Evolutionary conservation across 2,888 invertebrate species (phyloP).

Genomic region (Euzetes globulus): DNA sequence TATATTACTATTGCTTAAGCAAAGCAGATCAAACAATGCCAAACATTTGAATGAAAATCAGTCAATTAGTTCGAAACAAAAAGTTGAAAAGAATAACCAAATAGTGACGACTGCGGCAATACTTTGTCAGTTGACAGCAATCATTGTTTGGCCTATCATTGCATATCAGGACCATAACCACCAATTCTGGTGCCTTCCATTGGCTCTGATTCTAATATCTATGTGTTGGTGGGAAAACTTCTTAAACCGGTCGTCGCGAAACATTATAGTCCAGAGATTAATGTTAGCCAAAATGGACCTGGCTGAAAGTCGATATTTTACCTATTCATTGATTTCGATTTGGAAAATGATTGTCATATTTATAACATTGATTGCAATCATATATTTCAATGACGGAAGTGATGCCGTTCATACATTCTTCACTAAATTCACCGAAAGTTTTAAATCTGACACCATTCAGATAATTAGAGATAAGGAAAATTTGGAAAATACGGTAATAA

Average conservation of each 20-base stretch:
- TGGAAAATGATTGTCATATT: conserved; percentile 32
- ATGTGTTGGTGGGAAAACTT: conserved; percentile 34
- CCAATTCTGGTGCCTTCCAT: conserved; percentile 14
- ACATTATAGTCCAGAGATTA: background rate
- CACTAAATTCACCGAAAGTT: background rate
- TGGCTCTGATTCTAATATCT: conserved; percentile 27
- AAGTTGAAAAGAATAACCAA: background rate
- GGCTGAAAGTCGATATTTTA: conserved; percentile 29
- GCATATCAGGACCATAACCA: background rate
- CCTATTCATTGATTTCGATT: background rate
- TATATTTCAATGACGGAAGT: background rate
- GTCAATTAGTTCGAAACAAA: background rate
- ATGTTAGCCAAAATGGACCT: conserved; percentile 1
- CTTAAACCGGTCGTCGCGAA: background rate
- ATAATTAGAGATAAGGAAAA: background rate
- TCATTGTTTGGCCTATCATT: conserved; percentile 24
- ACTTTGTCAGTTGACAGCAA: background rate
- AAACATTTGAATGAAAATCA: background rate
- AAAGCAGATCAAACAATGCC: background rate
- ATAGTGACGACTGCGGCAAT: background rate
- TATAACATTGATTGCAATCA: conserved; percentile 15
- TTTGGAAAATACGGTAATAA: background rate
- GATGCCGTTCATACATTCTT: background rate
- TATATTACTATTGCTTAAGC: conserved; percentile 57
- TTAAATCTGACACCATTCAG: background rate